Percentiles rank a stretch among this genome's conserved stretches.
phyloP scores from a whole-genome alignment of 2,888 invertebrate species.

The Heliconius erato region DNA sequence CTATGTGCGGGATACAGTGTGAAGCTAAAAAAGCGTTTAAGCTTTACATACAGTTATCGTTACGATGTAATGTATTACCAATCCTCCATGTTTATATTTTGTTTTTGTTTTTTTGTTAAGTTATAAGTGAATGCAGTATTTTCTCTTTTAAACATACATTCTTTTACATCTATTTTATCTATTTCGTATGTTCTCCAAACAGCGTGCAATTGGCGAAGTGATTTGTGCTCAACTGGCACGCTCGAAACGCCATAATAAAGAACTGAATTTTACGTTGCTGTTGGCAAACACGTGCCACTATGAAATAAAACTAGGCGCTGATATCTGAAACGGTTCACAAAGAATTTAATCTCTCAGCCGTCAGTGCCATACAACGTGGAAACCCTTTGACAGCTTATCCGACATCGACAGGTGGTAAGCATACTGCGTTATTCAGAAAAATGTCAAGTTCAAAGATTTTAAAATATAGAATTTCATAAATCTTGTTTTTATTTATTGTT shows the following conservation, averaged over 20 bases:
- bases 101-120: too few relatives aligned
- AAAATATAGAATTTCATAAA: not conserved
- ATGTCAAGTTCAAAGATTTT: constrained; percentile 14
- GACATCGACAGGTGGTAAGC: constrained; percentile 5
- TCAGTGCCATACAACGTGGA: constrained; percentile 14
- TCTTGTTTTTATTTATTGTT: not conserved
- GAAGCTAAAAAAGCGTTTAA: too few relatives aligned
- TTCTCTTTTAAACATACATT: too few relatives aligned
- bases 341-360: constrained; percentile 14
- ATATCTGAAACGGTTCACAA: constrained; percentile 4
- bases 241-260: not conserved
- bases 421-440: not conserved
- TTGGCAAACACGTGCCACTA: not conserved
- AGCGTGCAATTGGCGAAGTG: too few relatives aligned
- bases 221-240: too few relatives aligned
- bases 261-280: not conserved
- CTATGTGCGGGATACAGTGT: too few relatives aligned
- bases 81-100: too few relatives aligned
- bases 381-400: constrained; percentile 26
- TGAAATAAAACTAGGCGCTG: not conserved
- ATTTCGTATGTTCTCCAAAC: too few relatives aligned
- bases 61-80: too few relatives aligned
- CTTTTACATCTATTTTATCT: not conserved
- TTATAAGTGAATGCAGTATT: too few relatives aligned
- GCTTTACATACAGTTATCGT: too few relatives aligned